A percentile compares a stretch with the other conserved stretches of the same genome.
Conservation (phyloP, 2,113 vertebrate genomes). For the Coptodon rendalli region DNA sequence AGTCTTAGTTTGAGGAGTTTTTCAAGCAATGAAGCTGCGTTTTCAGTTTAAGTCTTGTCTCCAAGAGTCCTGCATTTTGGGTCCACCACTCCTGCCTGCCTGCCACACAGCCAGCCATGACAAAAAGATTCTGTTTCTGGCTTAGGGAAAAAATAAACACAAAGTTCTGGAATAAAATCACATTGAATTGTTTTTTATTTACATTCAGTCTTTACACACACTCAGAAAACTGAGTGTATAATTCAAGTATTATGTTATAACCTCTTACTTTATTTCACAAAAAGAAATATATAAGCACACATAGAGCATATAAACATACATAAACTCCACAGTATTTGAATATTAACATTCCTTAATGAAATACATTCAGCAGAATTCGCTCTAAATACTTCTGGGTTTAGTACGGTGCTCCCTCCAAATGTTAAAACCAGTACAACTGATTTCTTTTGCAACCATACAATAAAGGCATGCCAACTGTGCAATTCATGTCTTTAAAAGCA, state of each 20-base stretch:
- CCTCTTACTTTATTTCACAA: conserved; percentile 20
- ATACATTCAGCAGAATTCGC: conserved; percentile 34
- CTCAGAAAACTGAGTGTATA: conserved; percentile 45
- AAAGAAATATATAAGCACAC: background rate
- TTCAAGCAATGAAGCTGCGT: too few relatives aligned
- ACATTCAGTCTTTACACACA: conserved; percentile 40
- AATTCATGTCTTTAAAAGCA: background rate
- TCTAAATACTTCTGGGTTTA: background rate
- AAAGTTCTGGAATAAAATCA: background rate
- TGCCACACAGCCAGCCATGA: too few relatives aligned
- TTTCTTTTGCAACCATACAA: background rate
- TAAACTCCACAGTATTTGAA: background rate
- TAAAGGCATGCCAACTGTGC: background rate
- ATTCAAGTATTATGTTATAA: conserved; percentile 46
- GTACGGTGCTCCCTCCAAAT: background rate
- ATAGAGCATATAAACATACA: background rate
- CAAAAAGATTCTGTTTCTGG: background rate
- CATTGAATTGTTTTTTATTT: conserved; percentile 46
- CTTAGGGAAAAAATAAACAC: background rate
- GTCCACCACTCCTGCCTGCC: too few relatives aligned
- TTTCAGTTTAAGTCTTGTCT: too few relatives aligned
- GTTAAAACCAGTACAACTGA: background rate
- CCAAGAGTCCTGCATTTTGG: too few relatives aligned
- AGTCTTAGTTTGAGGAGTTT: too few relatives aligned
- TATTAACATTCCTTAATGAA: conserved; percentile 19